Percentiles rank a stretch among this genome's conserved stretches.
These are phyloP conservation scores for Zaprionus ghesquierei DNA, from an alignment of 1,140 invertebrate species.

Conservation along the genomic window DNA sequence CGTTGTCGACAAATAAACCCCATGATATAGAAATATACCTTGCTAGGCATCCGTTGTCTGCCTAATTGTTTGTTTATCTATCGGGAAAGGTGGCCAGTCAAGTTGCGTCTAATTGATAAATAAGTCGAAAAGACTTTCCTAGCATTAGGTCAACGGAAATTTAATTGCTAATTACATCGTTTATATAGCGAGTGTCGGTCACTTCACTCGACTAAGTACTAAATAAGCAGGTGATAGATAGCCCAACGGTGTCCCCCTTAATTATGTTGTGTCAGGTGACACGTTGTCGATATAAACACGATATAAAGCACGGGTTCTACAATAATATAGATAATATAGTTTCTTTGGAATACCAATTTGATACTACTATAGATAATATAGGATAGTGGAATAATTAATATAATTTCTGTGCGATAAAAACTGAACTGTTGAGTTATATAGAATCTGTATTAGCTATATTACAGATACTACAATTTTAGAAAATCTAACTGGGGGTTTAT, in stretches of 20 bases:
- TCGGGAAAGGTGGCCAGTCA: not conserved
- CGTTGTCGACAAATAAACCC: slow-evolving; percentile 48
- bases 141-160: slow-evolving; percentile 71
- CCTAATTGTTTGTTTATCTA: slow-evolving; percentile 72
- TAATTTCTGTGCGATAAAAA: too few relatives aligned
- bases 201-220: slow-evolving; percentile 46
- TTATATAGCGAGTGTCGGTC: slow-evolving; percentile 36
- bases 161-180: slow-evolving; percentile 79
- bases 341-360: too few relatives aligned
- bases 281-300: not conserved
- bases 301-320: not conserved
- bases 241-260: slow-evolving; percentile 37
- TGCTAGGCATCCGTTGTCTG: slow-evolving; percentile 1
- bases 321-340: not conserved
- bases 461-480: too few relatives aligned
- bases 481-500: too few relatives aligned
- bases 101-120: slow-evolving; percentile 67
- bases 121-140: slow-evolving; percentile 68
- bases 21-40: not conserved
- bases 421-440: not conserved
- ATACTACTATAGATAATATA: too few relatives aligned
- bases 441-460: too few relatives aligned
- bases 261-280: slow-evolving; percentile 67
- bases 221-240: slow-evolving; percentile 67
- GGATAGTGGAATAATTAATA: too few relatives aligned